phyloP scores from a whole-genome alignment of 2,797 vertebrate genomes.

The Leptoclinus maculatus region DNA sequence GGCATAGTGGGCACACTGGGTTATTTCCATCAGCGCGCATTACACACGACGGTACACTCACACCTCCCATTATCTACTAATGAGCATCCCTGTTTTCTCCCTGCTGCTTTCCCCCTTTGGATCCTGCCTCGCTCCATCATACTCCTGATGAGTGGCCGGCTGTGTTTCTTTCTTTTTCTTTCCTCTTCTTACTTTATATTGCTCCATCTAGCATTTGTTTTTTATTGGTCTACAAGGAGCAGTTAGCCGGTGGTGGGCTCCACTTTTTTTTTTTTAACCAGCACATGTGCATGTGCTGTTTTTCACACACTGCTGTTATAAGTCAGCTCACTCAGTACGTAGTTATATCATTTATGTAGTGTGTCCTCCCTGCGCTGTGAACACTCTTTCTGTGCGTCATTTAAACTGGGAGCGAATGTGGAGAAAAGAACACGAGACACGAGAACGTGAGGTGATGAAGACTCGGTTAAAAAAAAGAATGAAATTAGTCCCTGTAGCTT shows the following conservation, averaged over 20 bases:
- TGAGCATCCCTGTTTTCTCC: conserved; percentile 62
- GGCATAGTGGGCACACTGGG: conserved; percentile 67
- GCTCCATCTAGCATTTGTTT: conserved; percentile 78
- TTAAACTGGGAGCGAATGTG: background rate
- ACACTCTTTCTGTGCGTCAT: background rate
- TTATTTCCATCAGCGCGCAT: conserved; percentile 64
- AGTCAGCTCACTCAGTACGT: conserved; percentile 63
- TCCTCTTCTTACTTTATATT: conserved; percentile 61
- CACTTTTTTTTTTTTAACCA: conserved; percentile 76
- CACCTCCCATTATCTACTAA: conserved; percentile 74
- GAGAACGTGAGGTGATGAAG: background rate
- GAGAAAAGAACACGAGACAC: background rate
- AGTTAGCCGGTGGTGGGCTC: conserved; percentile 76
- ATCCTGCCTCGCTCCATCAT: conserved; percentile 43
- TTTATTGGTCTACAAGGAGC: conserved; percentile 81
- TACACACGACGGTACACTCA: conserved; percentile 60
- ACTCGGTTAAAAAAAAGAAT: background rate
- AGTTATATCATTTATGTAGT: conserved; percentile 66
- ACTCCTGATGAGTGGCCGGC: conserved; percentile 49
- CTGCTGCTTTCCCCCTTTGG: conserved; percentile 20
- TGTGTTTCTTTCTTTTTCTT: background rate
- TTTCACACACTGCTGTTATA: conserved; percentile 64
- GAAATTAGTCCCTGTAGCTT: background rate
- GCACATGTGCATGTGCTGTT: conserved; percentile 72
- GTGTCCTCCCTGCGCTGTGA: conserved; percentile 36